Percentiles rank a stretch among this genome's conserved stretches.
Conservation (phyloP, 2,888 invertebrate genomes). For the Scaptomyza polygonia region DNA sequence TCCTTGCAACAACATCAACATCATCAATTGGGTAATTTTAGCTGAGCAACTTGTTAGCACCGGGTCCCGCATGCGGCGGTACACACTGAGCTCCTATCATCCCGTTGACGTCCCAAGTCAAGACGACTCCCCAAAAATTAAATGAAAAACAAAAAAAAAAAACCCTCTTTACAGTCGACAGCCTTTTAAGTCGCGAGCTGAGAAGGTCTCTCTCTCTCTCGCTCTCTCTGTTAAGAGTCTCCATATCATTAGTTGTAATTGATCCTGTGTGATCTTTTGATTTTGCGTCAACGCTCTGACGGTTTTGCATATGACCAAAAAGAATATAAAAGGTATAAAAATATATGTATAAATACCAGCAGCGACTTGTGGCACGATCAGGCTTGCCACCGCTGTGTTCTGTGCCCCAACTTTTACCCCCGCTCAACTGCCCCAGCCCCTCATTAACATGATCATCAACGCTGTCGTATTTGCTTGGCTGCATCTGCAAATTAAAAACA, state of each 20-base stretch:
- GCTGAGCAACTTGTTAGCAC: slow-evolving; percentile 76
- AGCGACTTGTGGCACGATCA: slow-evolving; percentile 62
- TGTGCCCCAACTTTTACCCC: not conserved
- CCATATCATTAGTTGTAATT: slow-evolving; percentile 82
- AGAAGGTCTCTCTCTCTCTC: slow-evolving; percentile 7
- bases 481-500: slow-evolving; percentile 70
- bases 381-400: slow-evolving; percentile 1
- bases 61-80: slow-evolving; percentile 65
- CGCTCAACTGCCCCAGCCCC: slow-evolving; percentile 56
- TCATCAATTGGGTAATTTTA: slow-evolving; percentile 78
- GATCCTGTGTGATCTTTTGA: slow-evolving; percentile 81
- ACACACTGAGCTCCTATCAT: slow-evolving; percentile 57
- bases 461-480: slow-evolving; percentile 78
- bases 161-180: slow-evolving; percentile 18
- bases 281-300: slow-evolving; percentile 78
- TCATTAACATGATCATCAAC: slow-evolving; percentile 81
- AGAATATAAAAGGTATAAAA: slow-evolving; percentile 9
- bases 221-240: slow-evolving; percentile 18
- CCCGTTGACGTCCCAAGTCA: slow-evolving; percentile 64
- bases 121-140: slow-evolving; percentile 43
- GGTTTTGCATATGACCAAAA: slow-evolving; percentile 50
- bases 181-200: slow-evolving; percentile 15
- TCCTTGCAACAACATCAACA: slow-evolving; percentile 14
- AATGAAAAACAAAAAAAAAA: slow-evolving; percentile 4
- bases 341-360: slow-evolving; percentile 45